Base-by-base conservation (phyloP, 2,888 invertebrate species). In the Boloria selene region DNA sequence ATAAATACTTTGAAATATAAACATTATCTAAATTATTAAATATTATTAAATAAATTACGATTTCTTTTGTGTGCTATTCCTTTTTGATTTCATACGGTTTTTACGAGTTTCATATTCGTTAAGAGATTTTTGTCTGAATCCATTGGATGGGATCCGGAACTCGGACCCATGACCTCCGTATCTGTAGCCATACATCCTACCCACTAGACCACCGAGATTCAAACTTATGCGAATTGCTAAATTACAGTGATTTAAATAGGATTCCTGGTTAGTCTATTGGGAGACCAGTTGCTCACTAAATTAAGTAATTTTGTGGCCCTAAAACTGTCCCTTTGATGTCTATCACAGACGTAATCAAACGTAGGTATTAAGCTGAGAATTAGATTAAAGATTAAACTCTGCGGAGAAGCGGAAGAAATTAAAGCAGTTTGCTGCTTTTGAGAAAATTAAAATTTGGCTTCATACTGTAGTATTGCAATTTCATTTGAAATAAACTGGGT, bases 281-380 rank as follows among this genome's bases (percentile, higher is more conserved):
- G 38, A 55, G 44, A 31, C 42, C 45, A 56, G n/a, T 47, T 45
- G 52, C 42, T 56, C 61, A 61, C 61, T 55, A 63, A 50, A 53
- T 63, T 64, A 38, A 54, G 66, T 68, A 69, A 64, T 62, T 72
- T 70, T 70, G 70, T 66, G 42, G 56, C 64, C 65, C 64, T 61
- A 70, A 73, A 70, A 62, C 52, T 70, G 72, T 75, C 74, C 68
- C 74, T 79, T 79, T 77, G 77, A 77, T 77, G 76, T 78, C 68
- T 59, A 61, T 55, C 69, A 50, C 76, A 78, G 71, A 76, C 73
- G 44, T 51, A 42, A 51, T 51, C 49, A 60, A 42, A 61, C 51
- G 75, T 62, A 52, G 42, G 50, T 42, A 58, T 56, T 66, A 52
- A 62, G 31, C 47, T 18, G 26, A 45, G n/a, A 51, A 58, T 61